phyloP scores from a whole-genome alignment of 2,888 invertebrate genomes.

The Muscina levida region DNA sequence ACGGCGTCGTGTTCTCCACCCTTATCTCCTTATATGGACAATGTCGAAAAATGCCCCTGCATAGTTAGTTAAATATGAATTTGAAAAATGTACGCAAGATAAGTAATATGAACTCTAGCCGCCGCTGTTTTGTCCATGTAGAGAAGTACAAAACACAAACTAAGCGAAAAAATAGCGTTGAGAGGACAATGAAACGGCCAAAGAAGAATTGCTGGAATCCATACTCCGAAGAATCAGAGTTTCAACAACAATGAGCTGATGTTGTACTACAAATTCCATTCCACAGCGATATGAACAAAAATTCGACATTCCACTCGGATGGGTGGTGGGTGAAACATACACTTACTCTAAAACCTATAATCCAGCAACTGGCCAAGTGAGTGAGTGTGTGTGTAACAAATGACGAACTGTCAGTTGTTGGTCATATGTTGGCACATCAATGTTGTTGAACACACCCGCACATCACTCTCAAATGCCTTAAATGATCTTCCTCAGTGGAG shows the following conservation, averaged over 20 bases:
- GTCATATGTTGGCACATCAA: not conserved
- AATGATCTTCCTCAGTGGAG: slow-evolving; percentile 10
- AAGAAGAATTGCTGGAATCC: slow-evolving; percentile 8
- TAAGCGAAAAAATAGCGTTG: not conserved
- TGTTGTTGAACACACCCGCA: not conserved
- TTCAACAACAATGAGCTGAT: slow-evolving; percentile 58
- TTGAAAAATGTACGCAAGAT: slow-evolving; percentile 45
- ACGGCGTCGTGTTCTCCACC: too few relatives aligned
- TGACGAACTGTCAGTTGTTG: slow-evolving; percentile 57
- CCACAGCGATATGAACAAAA: slow-evolving; percentile 73
- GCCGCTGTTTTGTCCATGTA: not conserved
- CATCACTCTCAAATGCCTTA: not conserved
- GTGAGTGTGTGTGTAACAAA: not conserved
- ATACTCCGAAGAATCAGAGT: slow-evolving; percentile 48
- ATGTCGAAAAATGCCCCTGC: not conserved
- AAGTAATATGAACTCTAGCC: slow-evolving; percentile 45
- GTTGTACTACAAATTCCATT: slow-evolving; percentile 71
- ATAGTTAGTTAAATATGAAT: slow-evolving; percentile 46
- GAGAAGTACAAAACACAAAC: too few relatives aligned
- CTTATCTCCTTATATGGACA: too few relatives aligned
- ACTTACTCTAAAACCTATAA: too few relatives aligned
- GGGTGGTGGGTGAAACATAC: not conserved
- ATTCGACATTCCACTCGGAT: slow-evolving; percentile 64
- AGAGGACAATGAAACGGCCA: too few relatives aligned
- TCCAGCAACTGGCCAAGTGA: not conserved